Base-by-base conservation (phyloP, 2,113 vertebrate species). In the Struthidea cinerea region DNA sequence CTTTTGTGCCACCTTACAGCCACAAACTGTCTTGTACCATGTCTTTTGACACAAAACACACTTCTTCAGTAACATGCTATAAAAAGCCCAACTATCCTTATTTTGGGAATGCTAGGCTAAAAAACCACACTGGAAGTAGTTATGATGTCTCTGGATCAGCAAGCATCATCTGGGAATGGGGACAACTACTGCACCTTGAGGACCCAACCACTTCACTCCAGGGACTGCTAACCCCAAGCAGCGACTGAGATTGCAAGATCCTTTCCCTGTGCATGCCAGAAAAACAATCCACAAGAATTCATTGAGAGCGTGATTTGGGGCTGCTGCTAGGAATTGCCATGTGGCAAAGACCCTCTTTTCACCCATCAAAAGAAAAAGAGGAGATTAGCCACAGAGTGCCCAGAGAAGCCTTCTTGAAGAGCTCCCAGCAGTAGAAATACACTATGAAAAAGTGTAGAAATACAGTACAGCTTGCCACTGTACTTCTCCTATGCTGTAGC, bases 261-360 rank as follows among this genome's bases (percentile, higher is more conserved):
- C 76, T 59, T 26, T 64, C 33, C 35, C n/a, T 39, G 30, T 30
- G 10, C 37, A 14, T 57, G 33, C 27, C 49, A 83, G 57, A 56
- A 76, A 76, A 61, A 65, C 22, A 73, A 83, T 3, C 49, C 53
- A 20, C 13, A 37, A 19, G 14, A 16, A 9, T 47, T 59, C 27
- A 41, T 0, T 1, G 1, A 52, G 74, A 64, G 16, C 0, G 0
- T 0, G 0, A 30, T 42, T 14, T 75, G 47, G 33, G 30, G 35
- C 33, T 85, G 69, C 61, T 75, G 27, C 17, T 55, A 28, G 20
- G 22, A 80, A 41, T 1, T 28, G 15, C 10, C 23, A 10, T 70
- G 65, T 39, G 20, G 32, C 49, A 86, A 60, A 52, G 59, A n/a
- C 5, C 2, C 3, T 30, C 42, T 55, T 74, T n/a, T 64, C 21